phyloP scores from a whole-genome alignment of 2,113 vertebrate species.

The Myrmophylax atrothorax region DNA sequence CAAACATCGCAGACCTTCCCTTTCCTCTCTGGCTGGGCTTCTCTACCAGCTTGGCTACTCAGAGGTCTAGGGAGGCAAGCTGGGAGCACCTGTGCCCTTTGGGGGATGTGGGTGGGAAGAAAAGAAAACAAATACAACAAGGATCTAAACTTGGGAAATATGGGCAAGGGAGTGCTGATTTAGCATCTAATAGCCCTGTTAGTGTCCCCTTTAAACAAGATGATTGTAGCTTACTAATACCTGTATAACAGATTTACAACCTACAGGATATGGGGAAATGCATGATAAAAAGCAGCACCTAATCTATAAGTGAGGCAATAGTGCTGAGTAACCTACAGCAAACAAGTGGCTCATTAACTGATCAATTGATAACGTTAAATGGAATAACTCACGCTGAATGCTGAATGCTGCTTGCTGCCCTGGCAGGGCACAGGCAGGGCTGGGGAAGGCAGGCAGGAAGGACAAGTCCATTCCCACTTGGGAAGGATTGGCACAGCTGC shows the following conservation, averaged over 20 bases:
- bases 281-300: not conserved
- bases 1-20: not conserved
- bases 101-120: not conserved
- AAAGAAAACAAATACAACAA: not conserved
- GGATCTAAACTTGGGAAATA: not conserved
- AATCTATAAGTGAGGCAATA: not conserved
- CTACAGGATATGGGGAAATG: not conserved
- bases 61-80: not conserved
- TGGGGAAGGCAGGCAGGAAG: not conserved
- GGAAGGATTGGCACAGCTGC: not conserved
- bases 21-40: not conserved
- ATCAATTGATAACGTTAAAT: conserved; percentile 14
- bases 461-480: rapidly evolving
- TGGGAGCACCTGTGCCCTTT: not conserved
- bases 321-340: conserved; percentile 24
- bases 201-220: not conserved
- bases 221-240: not conserved
- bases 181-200: not conserved
- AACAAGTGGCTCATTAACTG: conserved; percentile 50
- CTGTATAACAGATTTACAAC: not conserved
- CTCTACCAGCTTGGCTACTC: not conserved
- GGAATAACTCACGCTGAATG: not conserved
- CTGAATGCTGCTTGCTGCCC: not conserved
- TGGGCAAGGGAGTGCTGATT: not conserved
- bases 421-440: not conserved